Evolutionary conservation across 2,888 invertebrate species (phyloP), one percentile per base, ranked within the genome.

Genomic region (Lasiommata megera): DNA sequence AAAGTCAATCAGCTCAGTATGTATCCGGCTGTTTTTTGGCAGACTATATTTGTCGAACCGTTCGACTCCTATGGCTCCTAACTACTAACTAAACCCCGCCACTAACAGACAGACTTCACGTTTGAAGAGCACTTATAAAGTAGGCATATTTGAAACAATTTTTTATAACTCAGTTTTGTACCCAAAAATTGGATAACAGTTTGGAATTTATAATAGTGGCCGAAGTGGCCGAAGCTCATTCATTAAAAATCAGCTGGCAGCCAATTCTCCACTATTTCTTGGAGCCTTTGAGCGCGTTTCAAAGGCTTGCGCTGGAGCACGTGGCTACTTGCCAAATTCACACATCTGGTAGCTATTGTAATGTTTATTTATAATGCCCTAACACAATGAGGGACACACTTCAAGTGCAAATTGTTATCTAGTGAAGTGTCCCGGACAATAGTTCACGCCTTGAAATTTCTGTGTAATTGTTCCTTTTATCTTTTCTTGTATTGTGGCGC

Each of bases 401-500:
- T 76, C 75, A 88, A 72, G 80, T 79, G 82, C 88, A 87, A 90
- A 89, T 89, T 87, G 85, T 88, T 75, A 82, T 85, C 85, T 82
- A 84, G 82, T 84, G 78, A 74, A 79, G 71, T 72, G 60, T 1
- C 65, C 73, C 68, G 70, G 70, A 88, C 87, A 89, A 88, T 78
- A 68, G 82, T 73, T 77, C 81, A 81, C 83, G 81, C 86, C 84
- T 82, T 72, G 65, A 85, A 82, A 88, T 86, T 84, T 88, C 87
- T 84, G 81, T 88, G 82, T 90, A 90, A 89, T 87, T 82, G 82
- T 81, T 74, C 67, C 81, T 73, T 83, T 89, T 88, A 84, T 88
- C 80, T 89, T 80, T 80, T 71, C 69, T 71, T 59, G 76, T 71
- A 83, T 89, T 88, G 87, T 88, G 83, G 83, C 63, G 75, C 79